phyloP scores from a whole-genome alignment of 2,888 invertebrate species.

The Epinotia demarniana region DNA sequence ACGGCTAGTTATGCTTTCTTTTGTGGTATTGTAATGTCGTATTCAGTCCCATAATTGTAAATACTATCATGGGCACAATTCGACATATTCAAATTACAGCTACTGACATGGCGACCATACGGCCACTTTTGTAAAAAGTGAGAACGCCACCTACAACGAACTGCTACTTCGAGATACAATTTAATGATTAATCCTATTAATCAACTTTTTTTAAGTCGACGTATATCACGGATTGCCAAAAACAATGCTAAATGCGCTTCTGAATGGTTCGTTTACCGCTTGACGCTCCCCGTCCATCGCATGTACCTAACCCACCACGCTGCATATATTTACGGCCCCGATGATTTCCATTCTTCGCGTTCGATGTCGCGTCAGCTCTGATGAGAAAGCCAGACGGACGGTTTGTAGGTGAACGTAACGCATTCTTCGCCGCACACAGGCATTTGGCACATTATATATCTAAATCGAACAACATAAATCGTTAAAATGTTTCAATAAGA shows the following conservation, averaged over 20 bases:
- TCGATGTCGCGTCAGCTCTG: constrained; percentile 59
- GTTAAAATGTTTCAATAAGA: constrained; percentile 35
- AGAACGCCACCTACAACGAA: no score
- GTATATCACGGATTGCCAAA: neutral
- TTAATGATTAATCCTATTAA: no score
- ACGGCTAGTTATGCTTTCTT: constrained; percentile 13
- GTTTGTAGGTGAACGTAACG: constrained; percentile 47
- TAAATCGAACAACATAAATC: constrained; percentile 33
- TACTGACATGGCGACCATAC: neutral
- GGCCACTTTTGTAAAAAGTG: neutral
- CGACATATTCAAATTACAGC: neutral
- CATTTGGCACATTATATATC: constrained; percentile 29
- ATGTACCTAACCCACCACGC: constrained; percentile 28
- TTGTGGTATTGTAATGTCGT: neutral
- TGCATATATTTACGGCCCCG: constrained; percentile 52
- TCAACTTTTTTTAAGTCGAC: no score
- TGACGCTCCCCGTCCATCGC: constrained; percentile 21
- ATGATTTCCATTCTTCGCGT: constrained; percentile 70
- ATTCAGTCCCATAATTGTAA: no score
- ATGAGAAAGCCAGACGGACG: constrained; percentile 63
- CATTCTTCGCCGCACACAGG: constrained; percentile 40
- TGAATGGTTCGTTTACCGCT: neutral
- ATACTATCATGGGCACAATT: neutral
- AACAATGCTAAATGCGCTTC: neutral
- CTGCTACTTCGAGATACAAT: no score